Evolutionary conservation across 2,113 vertebrate species (phyloP).

Genomic region (Zosterops borbonicus): DNA sequence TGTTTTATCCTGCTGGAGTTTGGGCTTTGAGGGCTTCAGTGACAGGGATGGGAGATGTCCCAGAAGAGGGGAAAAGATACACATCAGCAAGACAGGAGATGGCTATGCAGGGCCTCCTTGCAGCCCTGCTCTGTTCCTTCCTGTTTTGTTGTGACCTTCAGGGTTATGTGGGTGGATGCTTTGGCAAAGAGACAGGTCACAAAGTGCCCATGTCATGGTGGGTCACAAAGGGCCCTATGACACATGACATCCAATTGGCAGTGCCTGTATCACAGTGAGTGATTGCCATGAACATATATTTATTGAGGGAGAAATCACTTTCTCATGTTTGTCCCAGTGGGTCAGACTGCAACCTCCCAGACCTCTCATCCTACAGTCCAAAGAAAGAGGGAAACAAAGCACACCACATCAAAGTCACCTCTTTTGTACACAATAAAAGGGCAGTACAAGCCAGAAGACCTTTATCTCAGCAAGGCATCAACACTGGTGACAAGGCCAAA

Average conservation of each 20-base stretch:
- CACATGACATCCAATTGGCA: background rate
- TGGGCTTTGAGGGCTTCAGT: background rate
- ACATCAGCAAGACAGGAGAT: background rate
- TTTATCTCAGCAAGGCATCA: background rate
- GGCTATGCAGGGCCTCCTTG: background rate
- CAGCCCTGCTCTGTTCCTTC: background rate
- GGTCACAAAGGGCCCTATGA: background rate
- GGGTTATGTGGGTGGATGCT: background rate
- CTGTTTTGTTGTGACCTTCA: accelerated
- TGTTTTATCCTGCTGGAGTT: accelerated
- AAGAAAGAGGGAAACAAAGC: background rate
- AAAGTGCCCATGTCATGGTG: background rate
- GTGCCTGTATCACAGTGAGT: background rate
- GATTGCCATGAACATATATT: background rate
- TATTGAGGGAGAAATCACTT: background rate
- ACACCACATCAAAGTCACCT: background rate
- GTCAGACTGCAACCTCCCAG: background rate
- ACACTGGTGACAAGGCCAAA: background rate
- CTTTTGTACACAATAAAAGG: background rate
- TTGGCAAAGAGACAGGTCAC: background rate
- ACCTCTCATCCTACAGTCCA: background rate
- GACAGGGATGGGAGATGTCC: background rate
- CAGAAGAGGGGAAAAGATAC: background rate
- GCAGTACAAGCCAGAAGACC: background rate
- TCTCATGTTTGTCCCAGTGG: background rate